A percentile compares a stretch with the other conserved stretches of the same genome.
These are phyloP conservation scores for Drosophila dunni DNA, from an alignment of 1,140 invertebrate species.

Conservation along the genomic window DNA sequence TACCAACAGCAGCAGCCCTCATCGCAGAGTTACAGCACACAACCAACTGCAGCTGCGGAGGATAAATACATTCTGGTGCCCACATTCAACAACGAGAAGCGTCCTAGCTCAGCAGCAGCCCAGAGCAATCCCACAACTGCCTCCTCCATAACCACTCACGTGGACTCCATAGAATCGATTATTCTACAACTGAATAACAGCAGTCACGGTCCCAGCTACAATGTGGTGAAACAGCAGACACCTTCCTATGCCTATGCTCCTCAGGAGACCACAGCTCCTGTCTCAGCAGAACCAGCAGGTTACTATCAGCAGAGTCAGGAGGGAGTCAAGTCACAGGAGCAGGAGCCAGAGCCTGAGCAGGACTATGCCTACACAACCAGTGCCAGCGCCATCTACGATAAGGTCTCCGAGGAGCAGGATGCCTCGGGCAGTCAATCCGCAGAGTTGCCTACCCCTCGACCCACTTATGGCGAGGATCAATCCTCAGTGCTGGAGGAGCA, in stretches of 20 bases:
- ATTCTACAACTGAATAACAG: slow-evolving; percentile 89
- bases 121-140: slow-evolving; percentile 63
- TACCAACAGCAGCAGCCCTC: neutral
- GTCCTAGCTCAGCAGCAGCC: slow-evolving; percentile 24
- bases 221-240: slow-evolving; percentile 75
- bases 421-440: slow-evolving; percentile 45
- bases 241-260: slow-evolving; percentile 56
- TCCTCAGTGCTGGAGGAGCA: slow-evolving; percentile 70
- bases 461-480: slow-evolving; percentile 63
- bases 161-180: slow-evolving; percentile 87
- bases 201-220: slow-evolving; percentile 84
- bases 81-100: slow-evolving; percentile 70
- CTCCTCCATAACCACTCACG: slow-evolving; percentile 84
- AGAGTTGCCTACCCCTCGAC: slow-evolving; percentile 54
- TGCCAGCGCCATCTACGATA: slow-evolving; percentile 50
- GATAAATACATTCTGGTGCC: slow-evolving; percentile 75
- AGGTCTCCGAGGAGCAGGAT: slow-evolving; percentile 60
- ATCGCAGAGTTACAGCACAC: slow-evolving; percentile 32
- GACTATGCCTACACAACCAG: slow-evolving; percentile 67
- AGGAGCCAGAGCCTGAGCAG: slow-evolving; percentile 17
- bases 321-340: slow-evolving; percentile 37
- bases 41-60: slow-evolving; percentile 34
- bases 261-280: slow-evolving; percentile 28
- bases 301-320: slow-evolving; percentile 53
- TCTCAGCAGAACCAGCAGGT: slow-evolving; percentile 33